Evolutionary conservation across 2,113 vertebrate genomes (phyloP).

Genomic region (Ramphastos sulfuratus): DNA sequence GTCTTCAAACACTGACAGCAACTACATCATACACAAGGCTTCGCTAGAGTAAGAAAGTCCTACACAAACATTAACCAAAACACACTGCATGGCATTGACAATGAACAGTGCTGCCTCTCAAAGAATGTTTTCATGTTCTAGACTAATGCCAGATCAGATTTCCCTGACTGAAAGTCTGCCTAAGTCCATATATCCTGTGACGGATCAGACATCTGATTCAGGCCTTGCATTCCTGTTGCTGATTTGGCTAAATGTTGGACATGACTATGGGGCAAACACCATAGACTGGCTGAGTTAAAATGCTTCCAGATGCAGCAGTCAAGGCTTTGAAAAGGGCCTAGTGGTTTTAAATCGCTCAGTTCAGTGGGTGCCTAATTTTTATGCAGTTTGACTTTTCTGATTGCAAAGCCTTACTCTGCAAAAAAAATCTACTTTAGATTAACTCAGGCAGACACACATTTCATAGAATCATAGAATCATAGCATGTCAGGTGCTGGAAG

Average conservation of each 20-base stretch:
- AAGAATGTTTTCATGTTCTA: background rate
- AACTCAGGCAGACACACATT: background rate
- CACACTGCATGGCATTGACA: fast-evolving
- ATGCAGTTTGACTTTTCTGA: background rate
- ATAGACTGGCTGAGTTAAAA: background rate
- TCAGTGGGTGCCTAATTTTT: background rate
- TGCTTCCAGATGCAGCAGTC: background rate
- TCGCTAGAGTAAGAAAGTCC: background rate
- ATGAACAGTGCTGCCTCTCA: background rate
- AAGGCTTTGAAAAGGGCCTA: background rate
- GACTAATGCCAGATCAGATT: background rate
- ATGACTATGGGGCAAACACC: background rate
- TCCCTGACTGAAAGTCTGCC: background rate
- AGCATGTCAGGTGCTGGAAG: too few relatives aligned
- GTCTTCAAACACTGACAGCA: background rate
- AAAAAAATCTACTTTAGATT: background rate
- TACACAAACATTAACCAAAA: fast-evolving
- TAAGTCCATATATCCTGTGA: fast-evolving
- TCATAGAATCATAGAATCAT: too few relatives aligned
- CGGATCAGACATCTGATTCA: background rate
- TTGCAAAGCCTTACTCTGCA: background rate
- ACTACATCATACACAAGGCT: background rate
- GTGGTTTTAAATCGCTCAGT: background rate
- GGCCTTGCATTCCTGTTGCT: background rate
- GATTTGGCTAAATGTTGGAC: background rate